Conservation (phyloP, 2,888 invertebrate genomes). For the Sabellastarte sp. region DNA sequence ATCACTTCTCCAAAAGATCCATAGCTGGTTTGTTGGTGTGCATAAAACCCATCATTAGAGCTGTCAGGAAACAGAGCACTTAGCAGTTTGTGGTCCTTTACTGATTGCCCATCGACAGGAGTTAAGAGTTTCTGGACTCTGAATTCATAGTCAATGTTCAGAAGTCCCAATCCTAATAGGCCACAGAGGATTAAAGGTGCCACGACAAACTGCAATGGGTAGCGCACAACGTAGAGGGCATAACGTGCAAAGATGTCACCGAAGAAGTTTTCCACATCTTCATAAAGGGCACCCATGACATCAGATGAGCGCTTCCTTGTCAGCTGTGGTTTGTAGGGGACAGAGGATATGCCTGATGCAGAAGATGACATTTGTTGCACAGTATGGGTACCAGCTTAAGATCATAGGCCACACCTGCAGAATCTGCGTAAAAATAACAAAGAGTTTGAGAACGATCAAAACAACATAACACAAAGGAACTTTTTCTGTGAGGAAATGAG, state of each 20-base stretch:
- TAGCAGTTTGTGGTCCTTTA: slow-evolving; percentile 27
- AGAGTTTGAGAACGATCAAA: too few species aligned
- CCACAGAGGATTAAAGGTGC: slow-evolving; percentile 25
- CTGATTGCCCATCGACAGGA: slow-evolving; percentile 38
- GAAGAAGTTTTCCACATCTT: slow-evolving; percentile 34
- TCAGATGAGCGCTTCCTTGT: neutral
- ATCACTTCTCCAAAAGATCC: slow-evolving; percentile 18
- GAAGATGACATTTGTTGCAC: too few species aligned
- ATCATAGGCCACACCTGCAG: too few species aligned
- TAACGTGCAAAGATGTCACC: slow-evolving; percentile 34
- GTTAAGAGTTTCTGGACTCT: slow-evolving; percentile 36
- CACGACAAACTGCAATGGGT: slow-evolving; percentile 15
- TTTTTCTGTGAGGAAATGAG: too few species aligned
- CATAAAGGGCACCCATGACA: slow-evolving; percentile 32
- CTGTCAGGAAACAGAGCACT: slow-evolving; percentile 18
- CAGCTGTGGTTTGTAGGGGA: neutral
- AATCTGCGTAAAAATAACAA: too few species aligned
- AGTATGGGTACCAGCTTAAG: too few species aligned
- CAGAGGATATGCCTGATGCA: too few species aligned
- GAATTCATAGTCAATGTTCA: slow-evolving; percentile 30
- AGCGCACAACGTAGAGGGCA: slow-evolving; percentile 28
- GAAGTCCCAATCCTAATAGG: slow-evolving; percentile 28
- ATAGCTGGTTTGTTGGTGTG: slow-evolving; percentile 12
- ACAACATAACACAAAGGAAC: too few species aligned
- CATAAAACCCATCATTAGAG: slow-evolving; percentile 9